Percentiles rank a stretch among this genome's conserved stretches.
Conservation (phyloP, 2,113 vertebrate genomes). For the Ochotona princeps region DNA sequence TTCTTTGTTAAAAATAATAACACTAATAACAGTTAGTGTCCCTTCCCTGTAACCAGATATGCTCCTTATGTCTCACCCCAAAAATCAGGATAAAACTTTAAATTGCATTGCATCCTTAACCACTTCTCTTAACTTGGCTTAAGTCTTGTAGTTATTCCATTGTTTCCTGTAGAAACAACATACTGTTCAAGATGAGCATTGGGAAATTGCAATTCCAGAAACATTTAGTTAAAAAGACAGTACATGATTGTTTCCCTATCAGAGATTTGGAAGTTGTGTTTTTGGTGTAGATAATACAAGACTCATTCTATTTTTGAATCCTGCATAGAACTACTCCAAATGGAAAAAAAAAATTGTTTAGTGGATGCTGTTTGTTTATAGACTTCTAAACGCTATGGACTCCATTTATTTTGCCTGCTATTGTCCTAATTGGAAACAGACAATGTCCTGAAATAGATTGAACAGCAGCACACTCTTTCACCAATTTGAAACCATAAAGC, state of each 20-base stretch:
- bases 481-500: not conserved
- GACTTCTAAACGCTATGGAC: not conserved
- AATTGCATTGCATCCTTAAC: constrained; percentile 17
- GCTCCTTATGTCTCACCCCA: not conserved
- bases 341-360: constrained; percentile 36
- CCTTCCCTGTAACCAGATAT: not conserved
- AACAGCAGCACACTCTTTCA: not conserved
- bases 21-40: not conserved
- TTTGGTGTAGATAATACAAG: not conserved
- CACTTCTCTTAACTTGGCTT: not conserved
- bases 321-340: not conserved
- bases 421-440: not conserved
- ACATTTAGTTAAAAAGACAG: constrained; percentile 36
- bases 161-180: constrained; percentile 18
- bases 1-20: not conserved
- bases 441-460: not conserved
- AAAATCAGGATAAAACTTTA: not conserved
- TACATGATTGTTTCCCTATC: not conserved
- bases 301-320: constrained; percentile 19
- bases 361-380: not conserved
- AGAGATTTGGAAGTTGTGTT: constrained; percentile 9
- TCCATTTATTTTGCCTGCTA: not conserved
- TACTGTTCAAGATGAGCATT: not conserved
- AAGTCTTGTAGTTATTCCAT: not conserved
- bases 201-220: constrained; percentile 17